Evolutionary conservation across 2,888 invertebrate genomes (phyloP).

Genomic region (Drosophila fungiperda): DNA sequence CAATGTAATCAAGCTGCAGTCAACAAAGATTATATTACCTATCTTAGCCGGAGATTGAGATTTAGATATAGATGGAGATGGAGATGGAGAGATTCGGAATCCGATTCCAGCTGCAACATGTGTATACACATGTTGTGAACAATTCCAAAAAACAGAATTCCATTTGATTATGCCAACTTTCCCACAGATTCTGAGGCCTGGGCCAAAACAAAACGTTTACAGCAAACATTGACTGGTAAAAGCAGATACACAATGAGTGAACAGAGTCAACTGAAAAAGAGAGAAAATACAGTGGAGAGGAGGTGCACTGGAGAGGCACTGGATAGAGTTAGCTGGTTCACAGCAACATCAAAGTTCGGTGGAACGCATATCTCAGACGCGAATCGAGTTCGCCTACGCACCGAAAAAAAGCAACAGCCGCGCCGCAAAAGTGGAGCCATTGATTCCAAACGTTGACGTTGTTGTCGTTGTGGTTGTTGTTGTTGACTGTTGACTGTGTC

Average conservation of each 20-base stretch:
- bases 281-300: background rate
- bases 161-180: conserved; percentile 77
- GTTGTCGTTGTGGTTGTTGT: conserved; percentile 34
- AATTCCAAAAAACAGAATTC: conserved; percentile 71
- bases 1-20: conserved; percentile 71
- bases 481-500: conserved; percentile 49
- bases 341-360: conserved; percentile 78
- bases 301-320: conserved; percentile 6
- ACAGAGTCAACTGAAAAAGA: conserved; percentile 22
- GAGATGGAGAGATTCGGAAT: conserved; percentile 34
- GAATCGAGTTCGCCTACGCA: conserved; percentile 80
- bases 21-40: conserved; percentile 64
- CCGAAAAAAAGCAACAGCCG: conserved; percentile 66
- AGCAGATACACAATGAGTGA: conserved; percentile 38
- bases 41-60: conserved; percentile 48
- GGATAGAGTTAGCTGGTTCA: conserved; percentile 50
- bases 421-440: conserved; percentile 77
- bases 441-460: conserved; percentile 70
- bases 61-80: conserved; percentile 40
- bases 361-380: conserved; percentile 79
- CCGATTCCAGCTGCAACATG: conserved; percentile 65
- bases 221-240: conserved; percentile 60
- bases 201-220: conserved; percentile 73
- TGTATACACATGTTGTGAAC: conserved; percentile 69
- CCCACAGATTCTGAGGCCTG: conserved; percentile 72